Conservation (phyloP, 2,113 vertebrate species). For the Terrapene triunguis region DNA sequence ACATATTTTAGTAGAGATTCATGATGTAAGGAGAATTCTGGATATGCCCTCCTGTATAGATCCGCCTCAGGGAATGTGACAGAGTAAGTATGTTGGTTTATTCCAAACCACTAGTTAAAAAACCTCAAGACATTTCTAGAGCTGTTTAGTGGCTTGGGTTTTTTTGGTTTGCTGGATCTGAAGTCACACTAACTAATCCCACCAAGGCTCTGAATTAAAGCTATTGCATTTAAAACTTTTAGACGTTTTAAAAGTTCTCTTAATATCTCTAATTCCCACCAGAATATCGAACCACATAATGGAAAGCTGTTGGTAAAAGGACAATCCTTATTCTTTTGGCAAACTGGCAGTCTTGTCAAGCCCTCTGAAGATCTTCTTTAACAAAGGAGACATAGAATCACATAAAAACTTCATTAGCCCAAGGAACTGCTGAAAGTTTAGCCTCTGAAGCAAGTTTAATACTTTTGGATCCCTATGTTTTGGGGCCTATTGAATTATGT, state of each 20-base stretch:
- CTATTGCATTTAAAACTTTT: not conserved
- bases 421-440: not conserved
- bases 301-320: not conserved
- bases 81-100: not conserved
- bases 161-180: not conserved
- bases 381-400: not conserved
- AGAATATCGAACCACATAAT: not conserved
- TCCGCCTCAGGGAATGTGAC: not conserved
- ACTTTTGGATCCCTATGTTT: not conserved
- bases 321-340: not conserved
- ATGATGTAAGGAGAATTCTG: not conserved
- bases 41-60: not conserved
- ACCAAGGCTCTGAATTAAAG: not conserved
- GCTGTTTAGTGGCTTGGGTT: not conserved
- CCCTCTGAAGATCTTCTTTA: not conserved
- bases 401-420: not conserved
- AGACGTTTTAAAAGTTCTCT: fast-evolving
- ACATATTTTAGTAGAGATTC: not conserved
- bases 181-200: not conserved
- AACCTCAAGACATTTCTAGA: not conserved
- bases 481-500: not conserved
- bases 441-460: not conserved
- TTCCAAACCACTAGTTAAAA: not conserved
- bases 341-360: not conserved
- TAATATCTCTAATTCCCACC: not conserved